These are phyloP conservation scores for Pristiophorus japonicus DNA, from an alignment of 2,113 vertebrate genomes.

Conservation along the genomic window DNA sequence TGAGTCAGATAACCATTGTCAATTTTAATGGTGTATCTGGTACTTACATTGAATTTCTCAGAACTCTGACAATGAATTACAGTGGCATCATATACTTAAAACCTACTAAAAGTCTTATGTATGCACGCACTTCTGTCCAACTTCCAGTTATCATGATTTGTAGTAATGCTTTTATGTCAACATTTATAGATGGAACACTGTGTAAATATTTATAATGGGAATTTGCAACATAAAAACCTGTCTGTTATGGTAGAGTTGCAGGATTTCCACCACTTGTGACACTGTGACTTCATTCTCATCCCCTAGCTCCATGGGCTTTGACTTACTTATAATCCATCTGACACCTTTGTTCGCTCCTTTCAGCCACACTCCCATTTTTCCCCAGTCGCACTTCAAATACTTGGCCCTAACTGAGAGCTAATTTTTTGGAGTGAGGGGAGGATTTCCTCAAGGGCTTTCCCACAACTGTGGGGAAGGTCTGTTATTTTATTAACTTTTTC, in stretches of 20 bases:
- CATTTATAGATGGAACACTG: background rate
- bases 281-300: background rate
- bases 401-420: background rate
- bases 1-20: background rate
- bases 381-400: background rate
- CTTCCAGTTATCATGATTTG: background rate
- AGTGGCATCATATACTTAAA: background rate
- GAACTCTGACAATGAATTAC: background rate
- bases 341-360: background rate
- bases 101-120: background rate
- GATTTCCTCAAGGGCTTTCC: background rate
- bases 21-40: background rate
- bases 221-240: background rate
- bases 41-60: background rate
- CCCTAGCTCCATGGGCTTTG: background rate
- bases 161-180: background rate
- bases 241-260: background rate
- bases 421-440: background rate
- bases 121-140: background rate
- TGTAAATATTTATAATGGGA: background rate
- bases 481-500: background rate
- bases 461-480: too few relatives aligned
- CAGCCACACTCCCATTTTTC: background rate
- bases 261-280: background rate
- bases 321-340: background rate